A percentile compares a stretch with the other conserved stretches of the same genome.
Conservation (phyloP, 2,113 vertebrate species). For the Cacatua alba region DNA sequence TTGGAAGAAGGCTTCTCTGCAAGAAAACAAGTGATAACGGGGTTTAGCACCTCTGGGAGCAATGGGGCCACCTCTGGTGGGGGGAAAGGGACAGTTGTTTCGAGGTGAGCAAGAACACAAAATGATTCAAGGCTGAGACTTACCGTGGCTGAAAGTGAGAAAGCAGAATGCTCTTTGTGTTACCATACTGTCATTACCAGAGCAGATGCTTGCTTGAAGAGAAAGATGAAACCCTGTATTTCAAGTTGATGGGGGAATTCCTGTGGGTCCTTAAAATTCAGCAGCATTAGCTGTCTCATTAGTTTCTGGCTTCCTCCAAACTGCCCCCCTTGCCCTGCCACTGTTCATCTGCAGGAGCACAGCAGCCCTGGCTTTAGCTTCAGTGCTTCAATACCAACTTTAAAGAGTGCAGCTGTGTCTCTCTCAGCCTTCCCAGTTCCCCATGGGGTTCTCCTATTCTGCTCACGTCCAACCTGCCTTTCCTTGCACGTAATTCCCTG, state of each 20-base stretch:
- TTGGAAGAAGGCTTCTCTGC: neutral
- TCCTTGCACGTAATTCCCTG: neutral
- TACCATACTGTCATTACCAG: neutral
- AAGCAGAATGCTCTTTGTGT: neutral
- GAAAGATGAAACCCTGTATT: neutral
- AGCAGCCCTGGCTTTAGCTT: neutral
- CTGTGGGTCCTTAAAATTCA: neutral
- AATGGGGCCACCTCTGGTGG: neutral
- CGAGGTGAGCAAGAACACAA: neutral
- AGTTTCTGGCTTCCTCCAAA: neutral
- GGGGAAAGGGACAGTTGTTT: neutral
- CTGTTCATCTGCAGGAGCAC: neutral
- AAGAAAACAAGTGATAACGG: rapidly evolving
- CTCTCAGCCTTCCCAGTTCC: neutral
- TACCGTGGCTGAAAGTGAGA: neutral
- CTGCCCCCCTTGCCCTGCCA: neutral
- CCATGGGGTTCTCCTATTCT: slow-evolving; percentile 50
- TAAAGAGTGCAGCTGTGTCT: slow-evolving; percentile 20
- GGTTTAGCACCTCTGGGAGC: neutral
- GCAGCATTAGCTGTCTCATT: neutral
- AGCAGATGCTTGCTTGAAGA: neutral
- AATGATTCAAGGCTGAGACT: neutral
- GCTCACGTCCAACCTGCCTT: slow-evolving; percentile 31
- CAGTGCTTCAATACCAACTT: neutral
- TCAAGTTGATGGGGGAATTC: neutral